phyloP scores from a whole-genome alignment of 2,888 invertebrate species.

The Hemicrepidius hirtus region DNA sequence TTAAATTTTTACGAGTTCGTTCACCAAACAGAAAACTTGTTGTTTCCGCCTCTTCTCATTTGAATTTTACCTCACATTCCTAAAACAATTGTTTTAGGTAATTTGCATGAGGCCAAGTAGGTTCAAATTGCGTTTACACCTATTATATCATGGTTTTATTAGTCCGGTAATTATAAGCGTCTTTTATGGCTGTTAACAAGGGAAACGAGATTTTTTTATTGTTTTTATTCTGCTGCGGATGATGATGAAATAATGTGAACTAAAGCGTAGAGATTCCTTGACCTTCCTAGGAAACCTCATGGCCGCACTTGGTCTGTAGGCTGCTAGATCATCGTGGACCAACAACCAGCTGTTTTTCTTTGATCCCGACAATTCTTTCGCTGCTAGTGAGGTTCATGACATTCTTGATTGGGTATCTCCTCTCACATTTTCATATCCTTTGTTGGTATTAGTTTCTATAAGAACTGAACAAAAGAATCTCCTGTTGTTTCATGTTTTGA shows the following conservation, averaged over 20 bases:
- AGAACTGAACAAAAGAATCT: neutral
- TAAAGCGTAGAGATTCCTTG: conserved; percentile 51
- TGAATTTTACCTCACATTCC: conserved; percentile 6
- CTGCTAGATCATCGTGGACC: conserved; percentile 49
- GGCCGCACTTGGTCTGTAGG: conserved; percentile 52
- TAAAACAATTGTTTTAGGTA: conserved; percentile 36
- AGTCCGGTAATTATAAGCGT: conserved; percentile 42
- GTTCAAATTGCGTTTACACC: conserved; percentile 41
- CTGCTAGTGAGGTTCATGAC: conserved; percentile 19
- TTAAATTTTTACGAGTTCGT: conserved; percentile 8
- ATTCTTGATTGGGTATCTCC: conserved; percentile 9
- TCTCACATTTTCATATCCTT: neutral
- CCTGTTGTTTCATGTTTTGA: neutral
- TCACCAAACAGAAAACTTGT: conserved; percentile 2
- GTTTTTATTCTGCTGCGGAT: conserved; percentile 40
- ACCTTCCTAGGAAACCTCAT: conserved; percentile 51
- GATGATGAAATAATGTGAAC: conserved; percentile 49
- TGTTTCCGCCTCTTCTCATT: conserved; percentile 23
- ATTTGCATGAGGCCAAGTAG: conserved; percentile 46
- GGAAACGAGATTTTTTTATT: conserved; percentile 43
- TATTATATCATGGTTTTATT: conserved; percentile 51
- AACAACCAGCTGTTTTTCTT: conserved; percentile 47
- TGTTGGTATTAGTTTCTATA: too few species aligned
- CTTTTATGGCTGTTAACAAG: conserved; percentile 43
- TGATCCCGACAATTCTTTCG: conserved; percentile 23